Evolutionary conservation across 1,140 invertebrate species (phyloP).

Genomic region (Steinernema feltiae): DNA sequence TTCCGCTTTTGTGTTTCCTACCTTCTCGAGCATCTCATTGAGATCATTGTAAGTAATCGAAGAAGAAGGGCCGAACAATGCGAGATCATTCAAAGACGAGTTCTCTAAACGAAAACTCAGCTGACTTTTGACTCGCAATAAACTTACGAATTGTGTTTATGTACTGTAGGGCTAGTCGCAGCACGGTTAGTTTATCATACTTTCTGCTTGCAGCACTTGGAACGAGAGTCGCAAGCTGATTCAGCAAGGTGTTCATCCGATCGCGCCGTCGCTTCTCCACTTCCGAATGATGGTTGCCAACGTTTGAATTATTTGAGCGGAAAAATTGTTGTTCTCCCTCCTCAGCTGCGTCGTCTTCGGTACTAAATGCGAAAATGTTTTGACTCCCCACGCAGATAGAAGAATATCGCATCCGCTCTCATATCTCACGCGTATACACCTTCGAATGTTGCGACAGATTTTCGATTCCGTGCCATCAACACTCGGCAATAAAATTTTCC

Average conservation of each 20-base stretch:
- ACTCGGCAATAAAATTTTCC: no score
- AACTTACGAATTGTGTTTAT: not conserved
- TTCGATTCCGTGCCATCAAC: no score
- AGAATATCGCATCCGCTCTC: no score
- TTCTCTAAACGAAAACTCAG: not conserved
- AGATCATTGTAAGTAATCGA: not conserved
- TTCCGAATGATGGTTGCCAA: not conserved
- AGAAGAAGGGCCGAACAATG: not conserved
- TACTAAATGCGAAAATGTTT: no score
- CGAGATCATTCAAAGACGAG: not conserved
- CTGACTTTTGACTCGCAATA: not conserved
- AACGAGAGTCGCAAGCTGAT: not conserved
- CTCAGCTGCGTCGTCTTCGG: not conserved
- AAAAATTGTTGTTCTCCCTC: not conserved
- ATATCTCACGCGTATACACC: no score
- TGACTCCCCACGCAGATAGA: no score
- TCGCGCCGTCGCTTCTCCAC: not conserved
- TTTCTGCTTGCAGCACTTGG: not conserved
- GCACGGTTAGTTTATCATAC: not conserved
- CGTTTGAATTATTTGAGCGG: not conserved
- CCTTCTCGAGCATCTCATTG: not conserved
- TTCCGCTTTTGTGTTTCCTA: no score
- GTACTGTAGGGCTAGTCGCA: not conserved
- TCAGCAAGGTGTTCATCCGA: not conserved
- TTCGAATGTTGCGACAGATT: no score